These are phyloP conservation scores for Plusia festucae DNA, from an alignment of 2,888 invertebrate species.

Conservation along the genomic window DNA sequence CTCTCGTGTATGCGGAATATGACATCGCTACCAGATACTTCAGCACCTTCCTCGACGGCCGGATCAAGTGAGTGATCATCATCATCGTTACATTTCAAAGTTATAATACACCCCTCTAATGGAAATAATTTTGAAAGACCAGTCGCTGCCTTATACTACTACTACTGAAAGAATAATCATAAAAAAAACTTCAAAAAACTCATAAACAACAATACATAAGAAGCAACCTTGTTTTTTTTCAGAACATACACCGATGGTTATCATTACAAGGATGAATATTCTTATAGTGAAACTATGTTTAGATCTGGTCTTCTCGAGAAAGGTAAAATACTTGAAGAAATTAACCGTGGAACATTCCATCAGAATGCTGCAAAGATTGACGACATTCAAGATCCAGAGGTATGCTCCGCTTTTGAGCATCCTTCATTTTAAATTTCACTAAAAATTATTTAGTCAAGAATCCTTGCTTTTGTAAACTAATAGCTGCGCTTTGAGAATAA, in stretches of 20 bases:
- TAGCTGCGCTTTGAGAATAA: constrained; percentile 1
- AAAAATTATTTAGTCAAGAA: neutral
- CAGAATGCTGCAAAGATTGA: constrained; percentile 76
- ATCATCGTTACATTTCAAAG: too few species aligned
- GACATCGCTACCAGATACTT: constrained; percentile 76
- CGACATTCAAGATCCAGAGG: constrained; percentile 78
- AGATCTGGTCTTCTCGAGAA: constrained; percentile 73
- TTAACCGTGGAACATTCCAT: constrained; percentile 76
- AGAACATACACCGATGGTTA: constrained; percentile 75
- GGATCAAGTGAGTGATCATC: constrained; percentile 71
- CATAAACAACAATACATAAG: neutral
- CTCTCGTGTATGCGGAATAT: constrained; percentile 76
- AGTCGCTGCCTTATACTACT: neutral
- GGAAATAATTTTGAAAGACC: neutral
- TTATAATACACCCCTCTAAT: neutral
- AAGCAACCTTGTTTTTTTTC: constrained; percentile 36
- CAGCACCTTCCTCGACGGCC: constrained; percentile 74
- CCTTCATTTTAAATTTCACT: neutral
- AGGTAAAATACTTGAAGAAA: constrained; percentile 73
- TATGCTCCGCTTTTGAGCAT: constrained; percentile 43
- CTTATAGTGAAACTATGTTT: constrained; percentile 73
- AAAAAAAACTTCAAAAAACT: neutral
- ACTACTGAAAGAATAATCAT: too few species aligned
- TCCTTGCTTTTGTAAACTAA: constrained; percentile 6
- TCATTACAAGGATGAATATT: constrained; percentile 70